A percentile compares a stretch with the other conserved stretches of the same genome.
phyloP scores from a whole-genome alignment of 2,113 vertebrate species.

The Prionailurus bengalensis region DNA sequence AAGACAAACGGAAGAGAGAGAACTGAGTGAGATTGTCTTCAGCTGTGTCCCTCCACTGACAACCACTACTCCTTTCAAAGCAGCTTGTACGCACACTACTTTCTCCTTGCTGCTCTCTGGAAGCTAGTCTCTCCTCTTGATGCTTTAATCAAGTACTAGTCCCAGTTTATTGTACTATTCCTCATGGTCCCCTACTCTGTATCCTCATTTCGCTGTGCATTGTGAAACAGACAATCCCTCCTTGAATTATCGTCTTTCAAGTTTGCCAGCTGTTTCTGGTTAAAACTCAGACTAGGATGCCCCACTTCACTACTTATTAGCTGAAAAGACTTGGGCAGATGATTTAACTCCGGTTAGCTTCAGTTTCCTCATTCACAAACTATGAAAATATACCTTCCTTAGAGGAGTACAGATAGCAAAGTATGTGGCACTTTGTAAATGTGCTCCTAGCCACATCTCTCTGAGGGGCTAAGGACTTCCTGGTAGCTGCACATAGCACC shows the following conservation, averaged over 20 bases:
- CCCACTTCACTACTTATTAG: neutral
- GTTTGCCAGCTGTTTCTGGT: neutral
- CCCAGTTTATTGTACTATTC: neutral
- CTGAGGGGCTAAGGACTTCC: neutral
- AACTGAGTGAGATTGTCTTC: neutral
- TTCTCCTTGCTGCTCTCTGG: neutral
- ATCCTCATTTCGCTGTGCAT: neutral
- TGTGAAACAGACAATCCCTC: neutral
- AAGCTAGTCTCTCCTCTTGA: neutral
- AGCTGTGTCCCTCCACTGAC: neutral
- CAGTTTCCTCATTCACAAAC: neutral
- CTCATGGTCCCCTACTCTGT: neutral
- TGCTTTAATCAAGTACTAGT: neutral
- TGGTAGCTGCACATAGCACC: neutral
- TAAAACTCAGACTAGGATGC: neutral
- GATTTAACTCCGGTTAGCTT: neutral
- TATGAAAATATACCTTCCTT: neutral
- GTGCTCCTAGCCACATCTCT: neutral
- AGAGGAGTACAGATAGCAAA: neutral
- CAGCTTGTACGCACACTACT: neutral
- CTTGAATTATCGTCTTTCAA: neutral
- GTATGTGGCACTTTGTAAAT: neutral
- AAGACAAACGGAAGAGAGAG: neutral
- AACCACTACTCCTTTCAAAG: neutral
- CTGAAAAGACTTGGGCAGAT: neutral